Evolutionary conservation across 2,888 invertebrate species (phyloP), one percentile per base, ranked within the genome.

Genomic region (Malthinus seriepunctatus): DNA sequence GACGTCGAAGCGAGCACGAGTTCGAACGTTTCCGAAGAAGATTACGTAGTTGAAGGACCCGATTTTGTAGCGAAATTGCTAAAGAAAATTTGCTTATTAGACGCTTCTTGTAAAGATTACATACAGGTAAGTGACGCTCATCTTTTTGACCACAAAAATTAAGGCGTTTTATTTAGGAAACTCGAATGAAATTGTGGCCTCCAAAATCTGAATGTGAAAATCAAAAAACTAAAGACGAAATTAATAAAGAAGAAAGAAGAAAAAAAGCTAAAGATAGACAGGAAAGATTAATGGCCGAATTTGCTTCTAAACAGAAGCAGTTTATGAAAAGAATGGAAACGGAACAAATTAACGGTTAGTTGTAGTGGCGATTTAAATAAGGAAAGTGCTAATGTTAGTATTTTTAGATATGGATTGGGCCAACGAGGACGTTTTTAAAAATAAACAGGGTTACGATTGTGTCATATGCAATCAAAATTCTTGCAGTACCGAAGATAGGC

Each of bases 381-480:
- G 11, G 3, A 34, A n/a, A 23, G 7, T 32, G 2, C 9, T 10
- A 11, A 48, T 3, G 14, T 32, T 53, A 11, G 3, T 32, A 9
- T 15, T 51, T 60, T 74, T 78, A 62, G 76, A 82, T 65, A 86
- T 85, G 86, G 88, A 88, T 68, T 88, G 87, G 82, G 84, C 84
- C 65, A 86, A 84, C 70, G 85, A 86, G 63, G 83, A 84, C 67
- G 70, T 81, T 45, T 72, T 80, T 39, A 80, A 80, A 57, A 76
- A 73, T 53, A 83, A 82, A 62, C 83, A 85, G 62, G 91, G 93
- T 77, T 96, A 95, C 79, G 93, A 95, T 79, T 97, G 97, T 81
- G 95, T 94, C 63, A 97, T 97, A 70, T 97, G 97, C 79, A 94
- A 91, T 81, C 92, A 93, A 75, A 91, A 92, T 60, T 88, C 92